Evolutionary conservation across 1,140 invertebrate species (phyloP).

Genomic region (Drosophila nikananu): DNA sequence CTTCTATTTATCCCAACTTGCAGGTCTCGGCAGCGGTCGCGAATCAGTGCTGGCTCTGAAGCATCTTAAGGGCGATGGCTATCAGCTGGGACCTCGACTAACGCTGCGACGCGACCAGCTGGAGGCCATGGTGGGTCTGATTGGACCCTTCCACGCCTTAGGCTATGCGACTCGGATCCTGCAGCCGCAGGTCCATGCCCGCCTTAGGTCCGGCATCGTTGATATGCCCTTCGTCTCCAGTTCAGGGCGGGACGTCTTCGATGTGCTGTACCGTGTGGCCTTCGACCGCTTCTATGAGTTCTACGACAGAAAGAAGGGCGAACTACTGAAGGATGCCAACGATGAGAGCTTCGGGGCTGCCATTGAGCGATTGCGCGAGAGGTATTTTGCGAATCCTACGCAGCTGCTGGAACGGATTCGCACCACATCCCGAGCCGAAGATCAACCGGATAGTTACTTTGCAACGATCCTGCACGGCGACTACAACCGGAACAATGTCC

Average conservation of each 20-base stretch:
- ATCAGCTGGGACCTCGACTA: conserved; percentile 63
- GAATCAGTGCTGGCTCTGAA: conserved; percentile 78
- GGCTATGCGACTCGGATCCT: conserved; percentile 70
- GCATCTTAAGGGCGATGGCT: conserved; percentile 69
- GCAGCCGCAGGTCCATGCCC: conserved; percentile 55
- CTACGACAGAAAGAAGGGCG: conserved; percentile 45
- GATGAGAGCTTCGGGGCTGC: conserved; percentile 30
- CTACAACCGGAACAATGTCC: conserved; percentile 82
- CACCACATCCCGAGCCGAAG: conserved; percentile 22
- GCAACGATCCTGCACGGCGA: conserved; percentile 79
- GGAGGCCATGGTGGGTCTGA: conserved; percentile 55
- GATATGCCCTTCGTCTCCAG: conserved; percentile 56
- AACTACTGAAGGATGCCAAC: conserved; percentile 6
- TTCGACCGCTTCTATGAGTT: conserved; percentile 77
- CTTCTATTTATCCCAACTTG: background rate
- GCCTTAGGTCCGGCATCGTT: conserved; percentile 47
- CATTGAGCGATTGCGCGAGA: conserved; percentile 53
- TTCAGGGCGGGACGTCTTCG: conserved; percentile 31
- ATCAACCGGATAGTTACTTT: conserved; percentile 59
- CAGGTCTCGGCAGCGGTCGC: conserved; percentile 42
- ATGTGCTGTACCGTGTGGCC: conserved; percentile 59
- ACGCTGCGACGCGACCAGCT: conserved; percentile 68
- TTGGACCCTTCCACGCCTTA: conserved; percentile 73
- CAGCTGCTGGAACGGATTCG: conserved; percentile 66
- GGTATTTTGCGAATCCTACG: conserved; percentile 56